Evolutionary conservation across 1,140 invertebrate genomes (phyloP).

Genomic region (Drosophila setifemur): DNA sequence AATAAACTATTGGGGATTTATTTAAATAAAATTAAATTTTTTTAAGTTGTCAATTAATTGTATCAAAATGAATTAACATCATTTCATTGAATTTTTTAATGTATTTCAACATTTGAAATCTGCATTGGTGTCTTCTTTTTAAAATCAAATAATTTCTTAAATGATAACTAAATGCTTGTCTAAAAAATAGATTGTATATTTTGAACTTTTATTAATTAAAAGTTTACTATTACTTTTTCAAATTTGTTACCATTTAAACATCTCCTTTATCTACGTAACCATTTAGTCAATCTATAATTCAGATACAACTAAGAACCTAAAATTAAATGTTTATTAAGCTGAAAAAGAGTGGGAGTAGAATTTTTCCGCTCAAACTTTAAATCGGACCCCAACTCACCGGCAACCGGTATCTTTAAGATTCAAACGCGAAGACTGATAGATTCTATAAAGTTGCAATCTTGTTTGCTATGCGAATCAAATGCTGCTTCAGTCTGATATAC

Average conservation of each 20-base stretch:
- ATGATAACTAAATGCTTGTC: too few species aligned
- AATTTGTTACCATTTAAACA: too few species aligned
- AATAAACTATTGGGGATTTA: too few species aligned
- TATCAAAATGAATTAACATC: too few species aligned
- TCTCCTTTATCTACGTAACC: too few species aligned
- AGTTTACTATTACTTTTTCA: too few species aligned
- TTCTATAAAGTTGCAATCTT: conserved; percentile 14
- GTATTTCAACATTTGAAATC: too few species aligned
- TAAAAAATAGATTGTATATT: too few species aligned
- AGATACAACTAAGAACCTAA: neutral
- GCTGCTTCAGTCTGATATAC: neutral
- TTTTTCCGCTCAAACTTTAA: conserved; percentile 7
- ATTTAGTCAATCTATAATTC: neutral
- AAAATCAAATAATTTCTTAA: too few species aligned
- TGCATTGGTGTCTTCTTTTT: too few species aligned
- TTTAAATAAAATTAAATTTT: neutral
- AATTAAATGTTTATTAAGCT: neutral
- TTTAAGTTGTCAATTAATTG: neutral
- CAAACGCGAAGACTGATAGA: neutral
- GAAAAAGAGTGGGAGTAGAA: conserved; percentile 2
- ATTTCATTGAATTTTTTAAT: too few species aligned
- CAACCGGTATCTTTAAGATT: conserved; percentile 21
- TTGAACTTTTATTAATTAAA: too few species aligned
- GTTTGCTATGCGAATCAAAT: neutral
- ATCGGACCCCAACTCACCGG: conserved; percentile 16